A percentile compares a stretch with the other conserved stretches of the same genome.
Evolutionary conservation across 2,113 vertebrate genomes (phyloP).

Genomic region (Cephalopterus ornatus): DNA sequence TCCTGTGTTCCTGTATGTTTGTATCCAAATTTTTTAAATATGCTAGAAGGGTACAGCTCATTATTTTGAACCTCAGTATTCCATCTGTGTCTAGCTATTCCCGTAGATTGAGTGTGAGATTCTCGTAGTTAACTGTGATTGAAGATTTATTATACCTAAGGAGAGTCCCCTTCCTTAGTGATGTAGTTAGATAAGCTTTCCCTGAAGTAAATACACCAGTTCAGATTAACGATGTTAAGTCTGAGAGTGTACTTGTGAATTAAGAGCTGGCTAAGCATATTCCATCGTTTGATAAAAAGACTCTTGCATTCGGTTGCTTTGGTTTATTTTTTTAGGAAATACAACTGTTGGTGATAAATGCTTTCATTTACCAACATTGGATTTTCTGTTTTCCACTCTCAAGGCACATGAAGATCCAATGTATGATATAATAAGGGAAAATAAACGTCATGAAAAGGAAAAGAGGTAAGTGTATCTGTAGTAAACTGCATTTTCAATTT

Average conservation of each 20-base stretch:
- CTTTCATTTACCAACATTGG: background rate
- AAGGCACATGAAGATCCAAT: conserved; percentile 97
- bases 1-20: background rate
- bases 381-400: conserved; percentile 5
- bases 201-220: background rate
- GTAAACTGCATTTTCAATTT: background rate
- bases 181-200: background rate
- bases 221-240: background rate
- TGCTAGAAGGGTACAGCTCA: background rate
- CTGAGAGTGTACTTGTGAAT: background rate
- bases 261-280: background rate
- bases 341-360: background rate
- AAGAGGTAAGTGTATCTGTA: conserved; percentile 76
- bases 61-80: background rate
- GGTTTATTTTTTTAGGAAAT: background rate
- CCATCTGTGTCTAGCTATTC: background rate
- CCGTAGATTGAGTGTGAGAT: background rate
- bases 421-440: conserved; percentile 92
- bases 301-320: background rate
- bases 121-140: background rate
- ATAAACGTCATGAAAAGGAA: conserved; percentile 90
- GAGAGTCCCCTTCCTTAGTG: background rate
- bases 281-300: background rate
- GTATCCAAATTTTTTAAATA: background rate
- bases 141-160: background rate